These are phyloP conservation scores for Apteryx mantelli DNA, from an alignment of 2,113 vertebrate genomes.

Conservation along the genomic window DNA sequence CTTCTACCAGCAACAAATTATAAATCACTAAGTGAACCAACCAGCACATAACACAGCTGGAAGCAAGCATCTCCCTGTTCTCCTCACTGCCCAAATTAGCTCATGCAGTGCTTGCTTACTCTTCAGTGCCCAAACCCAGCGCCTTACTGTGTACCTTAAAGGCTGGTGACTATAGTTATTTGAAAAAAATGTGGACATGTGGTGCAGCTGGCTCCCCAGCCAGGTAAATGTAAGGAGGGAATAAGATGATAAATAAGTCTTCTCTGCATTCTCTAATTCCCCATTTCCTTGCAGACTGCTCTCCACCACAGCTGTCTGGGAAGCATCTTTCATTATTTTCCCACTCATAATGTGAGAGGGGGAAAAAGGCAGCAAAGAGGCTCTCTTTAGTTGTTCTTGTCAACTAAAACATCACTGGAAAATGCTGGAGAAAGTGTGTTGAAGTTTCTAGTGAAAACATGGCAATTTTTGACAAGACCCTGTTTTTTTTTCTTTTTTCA, in stretches of 20 bases:
- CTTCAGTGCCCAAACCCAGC: not conserved
- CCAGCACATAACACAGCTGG: not conserved
- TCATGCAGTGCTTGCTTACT: not conserved
- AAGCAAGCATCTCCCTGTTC: not conserved
- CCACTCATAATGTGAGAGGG: not conserved
- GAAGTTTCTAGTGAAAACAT: not conserved
- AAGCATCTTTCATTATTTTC: not conserved
- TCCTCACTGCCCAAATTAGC: not conserved
- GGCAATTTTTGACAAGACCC: not conserved
- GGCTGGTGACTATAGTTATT: not conserved
- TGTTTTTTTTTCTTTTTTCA: not conserved
- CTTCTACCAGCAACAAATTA: constrained; percentile 16
- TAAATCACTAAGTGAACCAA: constrained; percentile 8
- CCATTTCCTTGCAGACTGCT: not conserved
- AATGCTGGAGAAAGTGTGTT: not conserved
- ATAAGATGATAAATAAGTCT: not conserved
- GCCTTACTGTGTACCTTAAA: not conserved
- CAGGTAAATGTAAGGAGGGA: not conserved
- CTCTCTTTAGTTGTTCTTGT: not conserved
- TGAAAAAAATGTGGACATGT: not conserved
- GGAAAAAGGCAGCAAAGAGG: not conserved
- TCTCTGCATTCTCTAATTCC: not conserved
- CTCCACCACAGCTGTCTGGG: not conserved
- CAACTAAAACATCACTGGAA: not conserved
- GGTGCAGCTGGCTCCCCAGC: not conserved